Evolutionary conservation across 2,797 vertebrate genomes (phyloP).

Genomic region (Pelobates cultripes): DNA sequence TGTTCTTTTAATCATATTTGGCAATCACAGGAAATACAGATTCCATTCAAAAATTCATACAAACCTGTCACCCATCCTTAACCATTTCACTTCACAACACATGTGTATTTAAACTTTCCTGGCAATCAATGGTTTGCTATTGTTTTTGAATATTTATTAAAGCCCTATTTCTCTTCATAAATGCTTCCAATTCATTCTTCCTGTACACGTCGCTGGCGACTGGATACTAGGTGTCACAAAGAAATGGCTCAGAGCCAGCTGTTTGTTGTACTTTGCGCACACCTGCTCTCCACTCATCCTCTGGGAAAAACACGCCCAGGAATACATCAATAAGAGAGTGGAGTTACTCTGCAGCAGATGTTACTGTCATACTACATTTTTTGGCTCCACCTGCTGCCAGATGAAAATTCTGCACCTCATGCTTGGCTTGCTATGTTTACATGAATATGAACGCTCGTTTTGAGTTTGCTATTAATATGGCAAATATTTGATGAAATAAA

Average conservation of each 20-base stretch:
- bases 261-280: slow-evolving; percentile 15
- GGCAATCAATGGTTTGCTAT: not conserved
- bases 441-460: too few species aligned
- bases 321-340: not conserved
- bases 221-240: slow-evolving; percentile 10
- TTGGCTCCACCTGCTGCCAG: slow-evolving; percentile 32
- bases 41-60: too few species aligned
- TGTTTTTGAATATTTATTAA: not conserved
- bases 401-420: too few species aligned
- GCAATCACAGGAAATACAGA: too few species aligned
- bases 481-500: not conserved
- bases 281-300: slow-evolving; percentile 9
- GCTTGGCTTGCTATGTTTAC: too few species aligned
- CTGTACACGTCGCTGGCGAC: not conserved
- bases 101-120: not conserved
- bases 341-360: not conserved
- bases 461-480: too few species aligned
- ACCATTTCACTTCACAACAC: not conserved
- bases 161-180: not conserved
- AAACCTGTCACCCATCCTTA: not conserved
- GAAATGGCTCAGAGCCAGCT: slow-evolving; percentile 7
- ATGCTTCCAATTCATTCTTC: not conserved
- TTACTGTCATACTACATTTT: slow-evolving; percentile 8
- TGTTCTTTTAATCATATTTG: too few species aligned
- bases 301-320: slow-evolving; percentile 14